Evolutionary conservation across 2,113 vertebrate species (phyloP).

Genomic region (Strix aluco): DNA sequence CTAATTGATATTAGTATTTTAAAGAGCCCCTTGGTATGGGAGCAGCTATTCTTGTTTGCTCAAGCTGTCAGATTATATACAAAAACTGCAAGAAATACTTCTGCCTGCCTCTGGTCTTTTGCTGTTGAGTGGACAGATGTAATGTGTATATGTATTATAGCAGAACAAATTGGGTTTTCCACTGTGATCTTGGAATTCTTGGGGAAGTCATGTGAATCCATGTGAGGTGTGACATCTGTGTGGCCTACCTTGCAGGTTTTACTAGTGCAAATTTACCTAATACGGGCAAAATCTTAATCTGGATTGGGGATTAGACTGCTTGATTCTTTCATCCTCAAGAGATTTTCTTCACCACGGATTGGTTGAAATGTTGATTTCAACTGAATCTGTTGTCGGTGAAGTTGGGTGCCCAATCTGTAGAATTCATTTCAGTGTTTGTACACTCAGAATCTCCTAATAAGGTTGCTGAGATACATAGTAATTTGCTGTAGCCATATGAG

Average conservation of each 20-base stretch:
- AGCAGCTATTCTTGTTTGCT: neutral
- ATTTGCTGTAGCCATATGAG: neutral
- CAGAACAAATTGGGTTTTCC: neutral
- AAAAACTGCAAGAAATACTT: neutral
- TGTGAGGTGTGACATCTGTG: neutral
- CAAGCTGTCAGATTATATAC: neutral
- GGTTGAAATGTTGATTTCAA: neutral
- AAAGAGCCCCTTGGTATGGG: neutral
- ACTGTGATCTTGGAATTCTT: neutral
- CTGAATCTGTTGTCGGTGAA: neutral
- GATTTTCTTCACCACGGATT: neutral
- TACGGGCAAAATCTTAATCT: neutral
- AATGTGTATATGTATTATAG: rapidly evolving
- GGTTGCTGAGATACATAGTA: neutral
- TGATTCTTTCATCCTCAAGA: neutral
- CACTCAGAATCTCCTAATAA: neutral
- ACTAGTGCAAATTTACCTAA: neutral
- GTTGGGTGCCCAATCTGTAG: neutral
- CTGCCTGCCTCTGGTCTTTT: neutral
- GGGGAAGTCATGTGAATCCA: neutral
- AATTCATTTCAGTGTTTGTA: neutral
- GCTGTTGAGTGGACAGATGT: neutral
- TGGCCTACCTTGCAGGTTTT: neutral
- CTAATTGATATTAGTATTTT: neutral
- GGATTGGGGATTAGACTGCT: neutral